Evolutionary conservation across 2,888 invertebrate genomes (phyloP), one percentile per base, ranked within the genome.

Genomic region (Glyphotaelius pellucidus): DNA sequence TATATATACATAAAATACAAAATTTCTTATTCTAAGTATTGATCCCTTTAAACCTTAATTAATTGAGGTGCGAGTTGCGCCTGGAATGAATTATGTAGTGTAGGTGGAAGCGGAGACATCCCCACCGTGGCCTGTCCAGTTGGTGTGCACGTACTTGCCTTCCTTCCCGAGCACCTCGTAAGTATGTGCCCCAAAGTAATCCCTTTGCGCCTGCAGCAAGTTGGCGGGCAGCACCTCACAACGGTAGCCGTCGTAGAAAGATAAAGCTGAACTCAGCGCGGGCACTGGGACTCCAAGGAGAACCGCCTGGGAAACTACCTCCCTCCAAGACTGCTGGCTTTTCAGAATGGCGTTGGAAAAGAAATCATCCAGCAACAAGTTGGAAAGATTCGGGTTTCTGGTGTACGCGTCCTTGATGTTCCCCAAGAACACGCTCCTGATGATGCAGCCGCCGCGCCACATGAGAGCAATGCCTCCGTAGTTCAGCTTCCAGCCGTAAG

Each of bases 391-490:
- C 0, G 98, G 98, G 95, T 99, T 98, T 94, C 98, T 98, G 91
- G 98, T 98, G 95, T 98, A 99, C 0, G 99, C 99, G 30, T 97
- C 97, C 96, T 99, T 96, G 91, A 96, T 96, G 92, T 96, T 96
- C 2, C 95, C 96, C 67, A 95, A 95, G 94, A 95, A 96, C 4
- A 95, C 96, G 96, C 98, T 98, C 95, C 99, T 97, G 94, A 99
- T 99, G 94, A 99, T 99, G 95, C 99, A 99, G n/a, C 99, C 99
- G 30, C 99, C 99, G 93, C 99, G 97, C 99, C 99, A 99, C 99
- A 99, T 99, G 84, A 99, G 96, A 1, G 99, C 99, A 93, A 99
- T 99, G 91, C 98, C 98, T 89, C 99, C 99, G 94, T 99, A 99
- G 96, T 99, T 99, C 93, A 99, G 96, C 93, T 98, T 98, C 99